A percentile compares a stretch with the other conserved stretches of the same genome.
These are phyloP conservation scores for Acridotheres tristis DNA, from an alignment of 2,797 vertebrate genomes.

Conservation along the genomic window DNA sequence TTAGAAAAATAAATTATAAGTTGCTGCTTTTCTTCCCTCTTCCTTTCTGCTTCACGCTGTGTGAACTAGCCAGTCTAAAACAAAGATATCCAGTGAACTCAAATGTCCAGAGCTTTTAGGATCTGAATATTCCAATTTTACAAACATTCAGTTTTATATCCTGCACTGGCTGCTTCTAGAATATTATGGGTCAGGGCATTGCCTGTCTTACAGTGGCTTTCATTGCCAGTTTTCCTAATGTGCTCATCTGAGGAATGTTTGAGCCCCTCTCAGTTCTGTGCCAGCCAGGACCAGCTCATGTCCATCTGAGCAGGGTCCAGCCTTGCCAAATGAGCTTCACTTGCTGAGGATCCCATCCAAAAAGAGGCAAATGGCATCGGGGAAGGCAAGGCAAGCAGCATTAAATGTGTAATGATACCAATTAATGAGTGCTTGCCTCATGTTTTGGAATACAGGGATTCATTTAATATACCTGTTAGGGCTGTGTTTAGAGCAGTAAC, in stretches of 20 bases:
- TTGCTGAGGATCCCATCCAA: not conserved
- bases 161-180: not conserved
- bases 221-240: not conserved
- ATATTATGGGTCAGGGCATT: not conserved
- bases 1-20: slow-evolving; percentile 3
- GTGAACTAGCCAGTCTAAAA: not conserved
- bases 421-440: not conserved
- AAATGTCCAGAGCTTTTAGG: not conserved
- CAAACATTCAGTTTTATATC: not conserved
- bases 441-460: slow-evolving; percentile 22
- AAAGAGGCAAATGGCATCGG: not conserved
- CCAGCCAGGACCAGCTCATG: not conserved
- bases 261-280: not conserved
- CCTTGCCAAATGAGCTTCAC: slow-evolving; percentile 6
- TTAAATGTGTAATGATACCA: not conserved
- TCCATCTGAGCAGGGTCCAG: not conserved
- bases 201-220: not conserved
- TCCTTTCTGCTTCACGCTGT: not conserved
- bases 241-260: not conserved
- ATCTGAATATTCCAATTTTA: not conserved
- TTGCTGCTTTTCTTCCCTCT: not conserved
- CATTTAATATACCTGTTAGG: not conserved
- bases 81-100: not conserved
- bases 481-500: not conserved
- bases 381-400: not conserved